Evolutionary conservation across 2,888 invertebrate species (phyloP).

Genomic region (Nowickia ferox): DNA sequence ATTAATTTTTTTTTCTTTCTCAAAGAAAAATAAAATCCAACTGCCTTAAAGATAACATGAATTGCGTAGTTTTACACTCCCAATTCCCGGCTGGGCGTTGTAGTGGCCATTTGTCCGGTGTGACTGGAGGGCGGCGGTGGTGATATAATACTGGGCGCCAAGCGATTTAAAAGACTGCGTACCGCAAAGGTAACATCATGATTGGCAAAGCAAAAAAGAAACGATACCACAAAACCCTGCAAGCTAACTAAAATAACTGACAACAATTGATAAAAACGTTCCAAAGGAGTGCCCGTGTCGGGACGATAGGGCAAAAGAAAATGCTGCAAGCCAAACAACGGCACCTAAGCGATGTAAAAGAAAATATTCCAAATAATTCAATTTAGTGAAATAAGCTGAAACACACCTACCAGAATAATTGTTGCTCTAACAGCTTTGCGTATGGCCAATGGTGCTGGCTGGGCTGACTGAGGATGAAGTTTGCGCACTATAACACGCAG

Average conservation of each 20-base stretch:
- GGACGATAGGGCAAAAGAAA: constrained; percentile 88
- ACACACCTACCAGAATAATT: constrained; percentile 85
- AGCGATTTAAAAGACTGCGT: constrained; percentile 83
- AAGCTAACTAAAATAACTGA: constrained; percentile 88
- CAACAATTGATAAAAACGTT: constrained; percentile 86
- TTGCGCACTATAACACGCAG: constrained; percentile 87
- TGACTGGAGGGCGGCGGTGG: constrained; percentile 81
- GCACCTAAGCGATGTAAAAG: constrained; percentile 83
- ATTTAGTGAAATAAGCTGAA: not conserved
- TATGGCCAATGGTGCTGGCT: constrained; percentile 85
- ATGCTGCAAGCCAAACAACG: constrained; percentile 90
- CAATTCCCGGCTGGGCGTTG: constrained; percentile 82
- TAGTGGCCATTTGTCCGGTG: constrained; percentile 82
- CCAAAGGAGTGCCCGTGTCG: constrained; percentile 84
- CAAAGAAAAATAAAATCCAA: no score
- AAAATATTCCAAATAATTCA: constrained; percentile 33
- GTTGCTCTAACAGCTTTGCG: constrained; percentile 88
- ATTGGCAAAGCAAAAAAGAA: constrained; percentile 90
- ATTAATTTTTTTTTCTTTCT: no score
- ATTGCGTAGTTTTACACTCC: constrained; percentile 78
- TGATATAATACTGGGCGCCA: constrained; percentile 79
- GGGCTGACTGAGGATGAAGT: constrained; percentile 86
- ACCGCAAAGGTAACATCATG: constrained; percentile 87
- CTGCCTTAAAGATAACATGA: no score
- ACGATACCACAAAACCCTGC: constrained; percentile 89